A percentile compares a stretch with the other conserved stretches of the same genome.
Conservation (phyloP, 2,113 vertebrate species). For the Microtus pennsylvanicus region DNA sequence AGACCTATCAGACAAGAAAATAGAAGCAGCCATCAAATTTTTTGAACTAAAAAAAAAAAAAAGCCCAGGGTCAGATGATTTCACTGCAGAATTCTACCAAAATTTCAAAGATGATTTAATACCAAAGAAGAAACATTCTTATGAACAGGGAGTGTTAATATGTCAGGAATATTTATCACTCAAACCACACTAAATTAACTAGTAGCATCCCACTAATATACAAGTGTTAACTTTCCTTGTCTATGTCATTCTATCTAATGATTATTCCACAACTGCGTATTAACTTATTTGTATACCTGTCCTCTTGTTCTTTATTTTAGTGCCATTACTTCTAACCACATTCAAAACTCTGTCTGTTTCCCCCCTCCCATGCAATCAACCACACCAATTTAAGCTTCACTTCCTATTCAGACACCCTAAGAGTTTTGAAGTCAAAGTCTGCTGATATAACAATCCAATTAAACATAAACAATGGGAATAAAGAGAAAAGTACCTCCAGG, state of each 20-base stretch:
- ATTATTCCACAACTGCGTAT: not conserved
- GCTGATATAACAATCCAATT: not conserved
- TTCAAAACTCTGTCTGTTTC: not conserved
- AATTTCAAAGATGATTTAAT: too few species aligned
- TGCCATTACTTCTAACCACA: too few species aligned
- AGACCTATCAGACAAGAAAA: too few species aligned
- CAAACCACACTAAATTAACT: not conserved
- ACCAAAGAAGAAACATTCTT: not conserved
- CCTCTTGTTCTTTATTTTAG: not conserved
- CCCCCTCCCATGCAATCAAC: fast-evolving
- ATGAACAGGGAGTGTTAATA: not conserved
- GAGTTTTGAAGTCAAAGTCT: not conserved
- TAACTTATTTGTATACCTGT: not conserved
- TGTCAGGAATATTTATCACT: not conserved
- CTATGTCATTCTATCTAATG: fast-evolving
- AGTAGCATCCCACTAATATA: too few species aligned
- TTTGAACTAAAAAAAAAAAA: too few species aligned
- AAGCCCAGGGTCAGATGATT: too few species aligned
- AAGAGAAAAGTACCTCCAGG: not conserved
- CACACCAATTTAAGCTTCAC: not conserved
- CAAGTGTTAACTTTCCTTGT: not conserved
- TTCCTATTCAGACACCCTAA: not conserved
- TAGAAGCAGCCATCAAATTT: too few species aligned
- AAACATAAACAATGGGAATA: not conserved
- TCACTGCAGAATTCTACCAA: too few species aligned